Evolutionary conservation across 2,113 vertebrate species (phyloP), one percentile per base, ranked within the genome.

Genomic region (Sebastes schlegelii): DNA sequence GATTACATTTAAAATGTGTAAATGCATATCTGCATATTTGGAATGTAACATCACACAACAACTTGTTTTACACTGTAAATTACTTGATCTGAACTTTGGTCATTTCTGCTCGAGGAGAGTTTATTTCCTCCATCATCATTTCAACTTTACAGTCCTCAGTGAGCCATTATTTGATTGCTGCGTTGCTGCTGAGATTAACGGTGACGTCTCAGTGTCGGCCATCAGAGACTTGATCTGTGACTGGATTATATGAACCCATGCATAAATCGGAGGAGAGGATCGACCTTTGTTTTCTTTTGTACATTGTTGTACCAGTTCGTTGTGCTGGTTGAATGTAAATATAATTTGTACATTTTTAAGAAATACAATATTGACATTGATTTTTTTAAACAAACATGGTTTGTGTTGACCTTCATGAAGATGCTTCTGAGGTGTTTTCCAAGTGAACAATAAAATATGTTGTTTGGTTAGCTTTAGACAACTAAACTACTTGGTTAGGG

Each of bases 301-400:
- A 93, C 72, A 69, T 83, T 74, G 58, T 73, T 74, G 58, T 8
- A 66, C 77, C 77, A 52, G 55, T 84, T 68, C 83, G 67, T 77
- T 91, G 84, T 72, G 90, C 89, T 95, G 94, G 92, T 64, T 76
- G 92, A 91, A 85, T 98, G 97, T 98, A 98, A 95, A 98, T 97
- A 97, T 92, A 69, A 97, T 99, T 99, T 99, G 97, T 98, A 97
- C 95, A 98, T 98, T 95, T 95, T 87, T 97, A 89, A 82, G 62
- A 95, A 94, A 97, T 94, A 95, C 92, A 96, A 85, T 95, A 96
- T 96, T 93, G 96, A 96, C 90, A 88, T 95, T 89, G 87, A 90
- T 93, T 92, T 95, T 88, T 94, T 87, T 93, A 93, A 90, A 86
- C 12, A 63, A 70, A 19, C 75, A 54, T 40, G 52, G 69, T 88